Conservation (phyloP, 2,797 vertebrate species). For the Myotis findleyi region DNA sequence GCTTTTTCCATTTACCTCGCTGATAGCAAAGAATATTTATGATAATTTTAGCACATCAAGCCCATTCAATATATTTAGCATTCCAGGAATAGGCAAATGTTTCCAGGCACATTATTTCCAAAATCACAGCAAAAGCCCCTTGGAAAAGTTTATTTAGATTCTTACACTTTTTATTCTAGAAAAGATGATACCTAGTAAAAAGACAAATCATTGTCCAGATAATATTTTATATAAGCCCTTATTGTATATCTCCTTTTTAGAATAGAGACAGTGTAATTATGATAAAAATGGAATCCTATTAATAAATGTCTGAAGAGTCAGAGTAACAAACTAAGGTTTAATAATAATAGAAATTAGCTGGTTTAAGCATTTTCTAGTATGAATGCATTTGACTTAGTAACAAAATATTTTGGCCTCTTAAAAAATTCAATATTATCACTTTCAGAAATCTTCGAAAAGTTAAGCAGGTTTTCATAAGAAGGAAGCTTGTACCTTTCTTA, state of each 20-base stretch:
- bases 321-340: background rate
- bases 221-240: background rate
- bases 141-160: conserved; percentile 35
- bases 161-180: background rate
- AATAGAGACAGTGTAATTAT: conserved; percentile 13
- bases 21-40: conserved; percentile 51
- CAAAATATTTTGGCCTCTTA: background rate
- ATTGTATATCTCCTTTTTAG: background rate
- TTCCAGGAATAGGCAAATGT: conserved; percentile 16
- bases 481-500: background rate
- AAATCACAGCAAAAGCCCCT: background rate
- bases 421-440: background rate
- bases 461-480: background rate
- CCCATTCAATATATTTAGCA: background rate
- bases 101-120: conserved; percentile 8
- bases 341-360: conserved; percentile 16
- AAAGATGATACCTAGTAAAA: background rate
- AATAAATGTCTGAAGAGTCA: conserved; percentile 27
- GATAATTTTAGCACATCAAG: background rate
- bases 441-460: background rate
- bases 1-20: background rate
- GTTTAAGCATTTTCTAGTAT: conserved; percentile 2
- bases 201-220: background rate
- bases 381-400: background rate
- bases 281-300: background rate